These are phyloP conservation scores for Notiomystis cincta DNA, from an alignment of 2,113 vertebrate genomes.

Conservation along the genomic window DNA sequence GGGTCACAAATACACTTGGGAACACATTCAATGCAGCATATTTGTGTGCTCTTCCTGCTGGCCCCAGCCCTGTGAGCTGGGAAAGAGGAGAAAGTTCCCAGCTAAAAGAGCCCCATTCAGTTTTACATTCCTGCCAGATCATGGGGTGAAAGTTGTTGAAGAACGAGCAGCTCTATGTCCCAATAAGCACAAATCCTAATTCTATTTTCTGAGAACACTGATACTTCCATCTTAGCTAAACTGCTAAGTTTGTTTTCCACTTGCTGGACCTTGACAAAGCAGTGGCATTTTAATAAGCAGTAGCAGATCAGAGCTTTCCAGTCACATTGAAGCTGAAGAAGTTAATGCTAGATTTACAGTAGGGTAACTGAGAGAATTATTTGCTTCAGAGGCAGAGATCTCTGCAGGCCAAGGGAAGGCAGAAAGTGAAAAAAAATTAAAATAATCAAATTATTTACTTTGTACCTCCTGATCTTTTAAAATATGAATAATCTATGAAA, in stretches of 20 bases:
- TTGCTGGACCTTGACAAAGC: background rate
- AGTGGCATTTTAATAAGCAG: background rate
- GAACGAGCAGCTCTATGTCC: background rate
- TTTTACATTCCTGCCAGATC: background rate
- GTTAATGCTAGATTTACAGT: background rate
- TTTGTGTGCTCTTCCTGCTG: background rate
- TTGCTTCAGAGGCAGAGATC: background rate
- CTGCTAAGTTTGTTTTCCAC: background rate
- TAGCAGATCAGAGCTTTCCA: background rate
- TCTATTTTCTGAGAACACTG: background rate
- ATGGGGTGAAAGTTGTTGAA: background rate
- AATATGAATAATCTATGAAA: background rate
- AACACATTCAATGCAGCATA: accelerated
- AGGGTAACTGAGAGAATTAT: background rate
- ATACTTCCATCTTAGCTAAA: background rate
- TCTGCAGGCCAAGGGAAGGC: background rate
- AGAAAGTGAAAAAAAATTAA: background rate
- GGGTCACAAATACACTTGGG: background rate
- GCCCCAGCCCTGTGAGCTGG: background rate
- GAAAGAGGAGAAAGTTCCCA: background rate
- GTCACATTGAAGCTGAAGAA: background rate
- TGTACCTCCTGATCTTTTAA: background rate
- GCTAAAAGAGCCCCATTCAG: background rate
- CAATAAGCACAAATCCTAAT: background rate
- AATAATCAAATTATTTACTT: background rate